Percentiles rank a stretch among this genome's conserved stretches.
Evolutionary conservation across 2,888 invertebrate genomes (phyloP).

Genomic region (Drosophila kanekoi): DNA sequence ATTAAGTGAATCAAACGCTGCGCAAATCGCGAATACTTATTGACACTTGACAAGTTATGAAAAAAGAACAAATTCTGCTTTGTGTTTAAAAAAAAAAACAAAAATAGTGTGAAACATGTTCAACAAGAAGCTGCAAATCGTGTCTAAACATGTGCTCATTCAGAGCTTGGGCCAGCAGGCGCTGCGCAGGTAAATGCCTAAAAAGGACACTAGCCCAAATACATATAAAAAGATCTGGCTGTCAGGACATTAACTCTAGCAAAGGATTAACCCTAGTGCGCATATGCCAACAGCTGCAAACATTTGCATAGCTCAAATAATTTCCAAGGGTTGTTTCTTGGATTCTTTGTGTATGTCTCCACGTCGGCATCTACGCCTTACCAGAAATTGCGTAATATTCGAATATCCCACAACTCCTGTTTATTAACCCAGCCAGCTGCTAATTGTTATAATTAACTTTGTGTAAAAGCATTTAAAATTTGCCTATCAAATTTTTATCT

Average conservation of each 20-base stretch:
- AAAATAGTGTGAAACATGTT: slow-evolving; percentile 36
- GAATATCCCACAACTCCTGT: not conserved
- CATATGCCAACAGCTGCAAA: not conserved
- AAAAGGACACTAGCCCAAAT: slow-evolving; percentile 1
- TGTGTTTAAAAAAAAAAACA: not conserved
- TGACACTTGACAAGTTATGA: slow-evolving; percentile 19
- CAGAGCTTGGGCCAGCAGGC: slow-evolving; percentile 27
- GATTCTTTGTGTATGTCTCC: not conserved
- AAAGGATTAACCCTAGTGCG: not conserved
- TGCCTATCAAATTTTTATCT: not conserved
- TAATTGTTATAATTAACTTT: not conserved
- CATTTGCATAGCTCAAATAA: not conserved
- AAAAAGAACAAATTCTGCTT: not conserved
- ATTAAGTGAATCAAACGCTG: not conserved
- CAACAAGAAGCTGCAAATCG: slow-evolving; percentile 40
- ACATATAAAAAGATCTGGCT: not conserved
- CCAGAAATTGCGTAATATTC: slow-evolving; percentile 28
- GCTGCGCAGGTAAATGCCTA: slow-evolving; percentile 52
- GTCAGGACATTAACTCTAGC: not conserved
- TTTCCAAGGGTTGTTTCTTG: not conserved
- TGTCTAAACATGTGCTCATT: slow-evolving; percentile 37
- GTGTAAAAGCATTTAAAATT: not conserved
- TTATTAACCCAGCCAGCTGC: not conserved
- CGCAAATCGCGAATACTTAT: not conserved
- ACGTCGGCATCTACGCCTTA: slow-evolving; percentile 7